phyloP scores from a whole-genome alignment of 2,797 vertebrate genomes.

The Neoniphon sammara region DNA sequence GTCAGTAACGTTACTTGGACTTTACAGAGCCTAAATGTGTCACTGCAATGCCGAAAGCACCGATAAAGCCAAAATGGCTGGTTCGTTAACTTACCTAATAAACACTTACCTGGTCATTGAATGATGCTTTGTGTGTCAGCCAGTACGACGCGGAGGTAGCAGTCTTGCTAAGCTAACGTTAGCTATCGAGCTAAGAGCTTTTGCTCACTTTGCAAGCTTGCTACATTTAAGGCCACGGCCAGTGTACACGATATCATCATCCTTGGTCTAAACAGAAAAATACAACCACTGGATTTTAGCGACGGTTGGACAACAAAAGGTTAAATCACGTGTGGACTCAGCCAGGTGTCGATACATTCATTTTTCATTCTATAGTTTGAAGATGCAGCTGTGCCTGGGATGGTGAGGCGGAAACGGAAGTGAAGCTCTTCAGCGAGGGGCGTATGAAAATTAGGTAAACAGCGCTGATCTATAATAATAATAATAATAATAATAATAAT shows the following conservation, averaged over 20 bases:
- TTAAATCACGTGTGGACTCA: neutral
- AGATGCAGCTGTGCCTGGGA: conserved; percentile 38
- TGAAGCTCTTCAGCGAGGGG: neutral
- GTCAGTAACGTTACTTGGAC: neutral
- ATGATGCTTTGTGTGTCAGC: conserved; percentile 11
- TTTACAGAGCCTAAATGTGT: neutral
- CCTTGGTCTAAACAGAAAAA: neutral
- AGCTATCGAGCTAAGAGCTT: conserved; percentile 55
- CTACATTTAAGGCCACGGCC: conserved; percentile 14
- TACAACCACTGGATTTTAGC: fast-evolving
- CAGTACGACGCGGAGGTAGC: conserved; percentile 34
- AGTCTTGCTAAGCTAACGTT: conserved; percentile 53
- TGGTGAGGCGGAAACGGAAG: conserved; percentile 68
- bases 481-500: too few species aligned
- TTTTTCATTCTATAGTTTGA: conserved; percentile 14
- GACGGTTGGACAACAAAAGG: neutral
- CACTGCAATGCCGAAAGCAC: neutral
- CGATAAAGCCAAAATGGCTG: neutral
- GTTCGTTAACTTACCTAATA: conserved; percentile 51
- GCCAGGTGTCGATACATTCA: neutral
- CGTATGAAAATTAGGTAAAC: neutral
- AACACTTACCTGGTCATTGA: conserved; percentile 15
- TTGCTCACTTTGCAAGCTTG: conserved; percentile 55
- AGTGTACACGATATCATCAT: conserved; percentile 51
- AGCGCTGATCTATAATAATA: too few species aligned